Conservation (phyloP, 1,140 invertebrate genomes). For the Lordiphosa collinella region DNA sequence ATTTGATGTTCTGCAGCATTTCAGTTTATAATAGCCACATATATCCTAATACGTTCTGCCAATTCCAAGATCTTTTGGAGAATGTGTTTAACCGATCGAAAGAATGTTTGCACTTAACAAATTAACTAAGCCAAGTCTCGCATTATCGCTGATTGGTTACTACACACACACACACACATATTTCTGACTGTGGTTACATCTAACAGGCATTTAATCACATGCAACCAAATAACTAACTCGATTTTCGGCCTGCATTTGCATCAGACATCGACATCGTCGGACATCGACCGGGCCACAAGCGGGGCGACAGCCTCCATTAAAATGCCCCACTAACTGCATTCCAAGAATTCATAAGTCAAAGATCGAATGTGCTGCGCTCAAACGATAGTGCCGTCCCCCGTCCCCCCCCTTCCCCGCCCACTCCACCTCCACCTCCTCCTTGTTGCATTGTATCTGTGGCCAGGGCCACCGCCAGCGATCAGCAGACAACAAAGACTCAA, state of each 20-base stretch:
- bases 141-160: constrained; percentile 2
- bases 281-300: constrained; percentile 1
- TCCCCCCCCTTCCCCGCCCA: not conserved
- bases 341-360: constrained; percentile 77
- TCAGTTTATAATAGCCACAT: too few species aligned
- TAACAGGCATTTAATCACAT: constrained; percentile 31
- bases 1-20: too few species aligned
- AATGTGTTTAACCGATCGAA: constrained; percentile 18
- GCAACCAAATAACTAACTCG: constrained; percentile 33
- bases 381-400: constrained; percentile 47
- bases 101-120: constrained; percentile 12
- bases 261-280: constrained; percentile 14
- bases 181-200: constrained; percentile 8
- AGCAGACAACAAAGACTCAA: constrained; percentile 75
- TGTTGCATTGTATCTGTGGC: constrained; percentile 35
- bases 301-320: constrained; percentile 59
- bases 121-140: constrained; percentile 4
- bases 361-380: constrained; percentile 64
- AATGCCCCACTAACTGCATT: constrained; percentile 73
- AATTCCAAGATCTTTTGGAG: constrained; percentile 5
- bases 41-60: too few species aligned
- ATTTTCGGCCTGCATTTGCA: constrained; percentile 48
- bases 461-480: constrained; percentile 55
- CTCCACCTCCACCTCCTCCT: not conserved
- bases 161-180: too few species aligned